Percentiles rank a stretch among this genome's conserved stretches.
These are phyloP conservation scores for Larimichthys crocea DNA, from an alignment of 2,113 vertebrate species.

Conservation along the genomic window DNA sequence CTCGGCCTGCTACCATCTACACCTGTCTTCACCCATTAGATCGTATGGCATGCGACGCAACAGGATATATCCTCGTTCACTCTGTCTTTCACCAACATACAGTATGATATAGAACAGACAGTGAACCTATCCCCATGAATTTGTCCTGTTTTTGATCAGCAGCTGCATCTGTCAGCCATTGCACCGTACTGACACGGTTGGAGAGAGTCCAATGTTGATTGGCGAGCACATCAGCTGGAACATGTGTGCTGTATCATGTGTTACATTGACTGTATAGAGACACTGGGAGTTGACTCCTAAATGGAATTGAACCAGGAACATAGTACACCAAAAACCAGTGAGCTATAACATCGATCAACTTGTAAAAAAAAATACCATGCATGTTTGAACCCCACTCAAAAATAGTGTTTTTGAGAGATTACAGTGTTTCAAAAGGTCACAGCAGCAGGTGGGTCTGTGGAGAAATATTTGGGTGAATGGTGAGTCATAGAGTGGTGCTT, in stretches of 20 bases:
- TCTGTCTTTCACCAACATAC: conserved; percentile 39
- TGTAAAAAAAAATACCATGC: background rate
- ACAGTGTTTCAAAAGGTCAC: conserved; percentile 9
- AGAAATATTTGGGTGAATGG: conserved; percentile 36
- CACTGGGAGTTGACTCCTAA: too few species aligned
- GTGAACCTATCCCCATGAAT: conserved; percentile 13
- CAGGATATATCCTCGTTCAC: conserved; percentile 17
- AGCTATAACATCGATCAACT: background rate
- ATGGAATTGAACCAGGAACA: too few species aligned
- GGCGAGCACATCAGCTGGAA: background rate
- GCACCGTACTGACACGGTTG: background rate
- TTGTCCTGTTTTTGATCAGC: conserved; percentile 25
- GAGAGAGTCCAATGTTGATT: background rate
- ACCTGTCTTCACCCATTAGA: conserved; percentile 61
- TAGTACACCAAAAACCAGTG: too few species aligned
- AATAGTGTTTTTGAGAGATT: conserved; percentile 2
- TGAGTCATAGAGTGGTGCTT: conserved; percentile 38
- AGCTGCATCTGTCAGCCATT: background rate
- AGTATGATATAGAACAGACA: conserved; percentile 15
- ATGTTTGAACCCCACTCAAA: background rate
- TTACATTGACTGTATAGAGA: background rate
- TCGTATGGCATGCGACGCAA: conserved; percentile 6
- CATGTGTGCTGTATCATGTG: background rate
- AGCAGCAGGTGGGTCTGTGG: conserved; percentile 31
- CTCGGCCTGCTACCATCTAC: conserved; percentile 28